These are phyloP conservation scores for Bagarius yarrelli DNA, from an alignment of 2,113 vertebrate species.

Conservation along the genomic window DNA sequence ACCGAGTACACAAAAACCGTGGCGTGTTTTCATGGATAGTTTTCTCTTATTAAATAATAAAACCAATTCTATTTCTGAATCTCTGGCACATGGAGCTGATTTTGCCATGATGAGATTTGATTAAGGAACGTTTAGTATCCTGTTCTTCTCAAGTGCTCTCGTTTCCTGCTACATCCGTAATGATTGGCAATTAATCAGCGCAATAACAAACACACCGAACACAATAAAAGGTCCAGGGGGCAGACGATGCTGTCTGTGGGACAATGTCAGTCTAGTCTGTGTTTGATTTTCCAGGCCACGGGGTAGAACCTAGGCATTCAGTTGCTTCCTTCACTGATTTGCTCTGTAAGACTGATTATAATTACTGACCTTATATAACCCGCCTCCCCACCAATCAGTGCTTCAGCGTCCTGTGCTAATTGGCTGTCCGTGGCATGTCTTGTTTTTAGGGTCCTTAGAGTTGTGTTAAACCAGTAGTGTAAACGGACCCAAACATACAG, in stretches of 20 bases:
- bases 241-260: background rate
- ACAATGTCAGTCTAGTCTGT: background rate
- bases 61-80: background rate
- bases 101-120: slow-evolving; percentile 6
- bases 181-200: slow-evolving; percentile 21
- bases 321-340: slow-evolving; percentile 22
- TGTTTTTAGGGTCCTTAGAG: slow-evolving; percentile 3
- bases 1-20: background rate
- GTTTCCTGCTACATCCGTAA: background rate
- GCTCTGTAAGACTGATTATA: slow-evolving; percentile 32
- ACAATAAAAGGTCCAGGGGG: background rate
- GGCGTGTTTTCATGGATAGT: background rate
- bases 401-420: slow-evolving; percentile 7
- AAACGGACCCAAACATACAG: slow-evolving; percentile 14
- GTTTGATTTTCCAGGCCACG: slow-evolving; percentile 13
- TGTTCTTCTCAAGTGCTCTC: background rate
- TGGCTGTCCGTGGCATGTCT: background rate
- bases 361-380: slow-evolving; percentile 36
- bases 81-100: background rate
- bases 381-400: background rate
- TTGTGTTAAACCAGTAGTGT: slow-evolving; percentile 21
- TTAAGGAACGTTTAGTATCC: background rate
- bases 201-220: background rate
- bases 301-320: background rate
- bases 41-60: background rate